phyloP scores from a whole-genome alignment of 2,797 vertebrate species.

The Carcharodon carcharias region DNA sequence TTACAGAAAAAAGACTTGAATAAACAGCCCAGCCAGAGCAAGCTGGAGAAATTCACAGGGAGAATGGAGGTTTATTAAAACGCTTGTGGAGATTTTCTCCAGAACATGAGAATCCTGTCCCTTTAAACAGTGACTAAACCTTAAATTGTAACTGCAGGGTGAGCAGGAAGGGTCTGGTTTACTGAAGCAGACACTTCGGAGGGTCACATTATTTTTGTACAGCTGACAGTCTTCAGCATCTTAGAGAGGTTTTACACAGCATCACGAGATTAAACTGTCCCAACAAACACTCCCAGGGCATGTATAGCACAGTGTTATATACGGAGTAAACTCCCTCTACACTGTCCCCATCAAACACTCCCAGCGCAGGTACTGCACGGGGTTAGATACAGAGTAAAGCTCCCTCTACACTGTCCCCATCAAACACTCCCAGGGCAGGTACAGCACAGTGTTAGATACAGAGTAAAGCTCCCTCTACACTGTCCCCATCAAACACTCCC shows the following conservation, averaged over 20 bases:
- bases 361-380: no score
- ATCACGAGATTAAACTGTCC: background rate
- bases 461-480: background rate
- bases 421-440: background rate
- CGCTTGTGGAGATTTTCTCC: background rate
- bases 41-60: background rate
- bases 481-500: background rate
- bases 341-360: no score
- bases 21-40: background rate
- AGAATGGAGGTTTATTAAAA: background rate
- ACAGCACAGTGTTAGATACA: background rate
- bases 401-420: background rate
- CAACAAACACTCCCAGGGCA: background rate
- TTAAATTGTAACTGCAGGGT: background rate
- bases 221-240: background rate
- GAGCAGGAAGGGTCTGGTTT: slow-evolving; percentile 2
- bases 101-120: background rate
- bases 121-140: background rate
- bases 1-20: background rate
- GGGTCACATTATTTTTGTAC: background rate
- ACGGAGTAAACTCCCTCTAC: no score
- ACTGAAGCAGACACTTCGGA: background rate
- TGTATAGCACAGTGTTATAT: background rate
- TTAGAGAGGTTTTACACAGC: background rate
- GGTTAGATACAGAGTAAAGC: background rate